Percentiles rank a stretch among this genome's conserved stretches.
These are phyloP conservation scores for Aleadryas rufinucha DNA, from an alignment of 2,113 vertebrate species.

Conservation along the genomic window DNA sequence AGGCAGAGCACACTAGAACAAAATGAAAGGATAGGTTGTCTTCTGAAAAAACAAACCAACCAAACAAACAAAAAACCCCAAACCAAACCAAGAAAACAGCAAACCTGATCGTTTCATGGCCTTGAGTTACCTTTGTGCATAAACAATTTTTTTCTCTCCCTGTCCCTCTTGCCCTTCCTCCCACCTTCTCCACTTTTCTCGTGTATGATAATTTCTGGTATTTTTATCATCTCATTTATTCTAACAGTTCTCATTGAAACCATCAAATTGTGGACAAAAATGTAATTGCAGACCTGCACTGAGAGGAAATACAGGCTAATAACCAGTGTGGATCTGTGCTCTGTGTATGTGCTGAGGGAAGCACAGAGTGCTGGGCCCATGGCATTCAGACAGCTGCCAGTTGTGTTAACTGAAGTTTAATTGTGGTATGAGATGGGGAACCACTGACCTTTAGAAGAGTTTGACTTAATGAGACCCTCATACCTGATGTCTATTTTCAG, in stretches of 20 bases:
- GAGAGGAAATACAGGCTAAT: background rate
- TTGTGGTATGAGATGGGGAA: background rate
- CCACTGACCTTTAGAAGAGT: conserved; percentile 24
- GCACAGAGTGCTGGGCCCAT: background rate
- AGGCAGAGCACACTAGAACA: background rate
- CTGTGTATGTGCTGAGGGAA: background rate
- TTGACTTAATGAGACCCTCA: conserved; percentile 25
- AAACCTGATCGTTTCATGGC: background rate
- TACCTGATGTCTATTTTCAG: background rate
- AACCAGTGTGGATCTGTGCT: background rate
- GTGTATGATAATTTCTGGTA: background rate
- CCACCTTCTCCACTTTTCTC: background rate
- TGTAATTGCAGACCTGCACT: background rate
- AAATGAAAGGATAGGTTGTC: conserved; percentile 20
- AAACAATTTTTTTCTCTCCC: background rate
- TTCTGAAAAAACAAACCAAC: background rate
- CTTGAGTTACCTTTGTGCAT: conserved; percentile 23
- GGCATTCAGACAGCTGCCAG: background rate
- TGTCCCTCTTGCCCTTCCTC: background rate
- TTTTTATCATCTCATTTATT: background rate
- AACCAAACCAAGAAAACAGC: background rate
- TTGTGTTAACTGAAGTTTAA: background rate
- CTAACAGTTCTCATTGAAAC: background rate
- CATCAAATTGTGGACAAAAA: background rate
- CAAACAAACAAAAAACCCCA: background rate